Base-by-base conservation (phyloP, 2,113 vertebrate genomes). In the Polypterus bichir region DNA sequence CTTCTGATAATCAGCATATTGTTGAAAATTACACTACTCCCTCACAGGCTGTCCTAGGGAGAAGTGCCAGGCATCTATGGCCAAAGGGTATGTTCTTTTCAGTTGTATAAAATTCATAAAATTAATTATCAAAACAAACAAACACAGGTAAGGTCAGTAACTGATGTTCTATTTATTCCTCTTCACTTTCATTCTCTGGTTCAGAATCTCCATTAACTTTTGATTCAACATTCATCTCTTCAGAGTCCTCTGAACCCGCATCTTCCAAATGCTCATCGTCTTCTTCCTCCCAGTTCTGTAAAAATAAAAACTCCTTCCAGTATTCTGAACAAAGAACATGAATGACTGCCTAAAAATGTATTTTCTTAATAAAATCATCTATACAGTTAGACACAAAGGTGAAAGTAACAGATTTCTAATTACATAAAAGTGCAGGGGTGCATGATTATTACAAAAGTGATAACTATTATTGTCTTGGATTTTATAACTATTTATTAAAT, bases 191-290 rank as follows among this genome's bases (percentile, higher is more conserved):
- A 3, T 95, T 93, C 59, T 84, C 93, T 9, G 86, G 88, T 59
- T 98, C 93, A 49, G 94, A 97, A 69, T 97, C 96, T 7, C 92
- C 92, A 45, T 94, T 97, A 2, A 90, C 78, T 79, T 94, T 95
- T 68, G 91, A 91, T 69, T 93, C 88, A 67, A 81, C 83, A 65
- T 81, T 78, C 76, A 69, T 78, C 2, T 86, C 81, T 72, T 81
- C 75, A 11, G 90, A 88, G 5, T 83, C 76, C 1, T 87, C 84
- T 62, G 77, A 65, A 63, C 84, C 68, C 5, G 73, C 66, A 1
- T 62, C 63, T 47, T 67, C 51, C 2, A 60, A 66, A 46, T 55
- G 46, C 52, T 69, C 68, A 6, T 72, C 64, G 5, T 74, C 72
- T 8, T 85, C 86, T 64, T 90, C 91, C 52, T 96, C 93, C 96